Base-by-base conservation (phyloP, 2,113 vertebrate species). In the Paedocypris sp. region DNA sequence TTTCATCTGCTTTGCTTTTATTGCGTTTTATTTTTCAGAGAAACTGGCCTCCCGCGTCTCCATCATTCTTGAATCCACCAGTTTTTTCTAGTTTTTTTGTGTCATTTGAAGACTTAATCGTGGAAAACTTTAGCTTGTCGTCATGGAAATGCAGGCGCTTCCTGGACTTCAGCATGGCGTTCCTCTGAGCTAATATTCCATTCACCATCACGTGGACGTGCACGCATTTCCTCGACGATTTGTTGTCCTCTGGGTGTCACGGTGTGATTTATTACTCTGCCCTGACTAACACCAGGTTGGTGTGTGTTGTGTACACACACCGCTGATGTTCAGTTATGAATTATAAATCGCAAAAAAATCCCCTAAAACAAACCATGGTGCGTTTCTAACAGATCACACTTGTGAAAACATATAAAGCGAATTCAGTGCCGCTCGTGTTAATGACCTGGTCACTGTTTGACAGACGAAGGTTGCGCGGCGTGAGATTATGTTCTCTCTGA, bases 391-490 rank as follows among this genome's bases (percentile, higher is more conserved):
- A n/a, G n/a, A n/a, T n/a, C n/a, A n/a, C n/a, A n/a, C n/a, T 13
- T 18, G 5, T 19, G 54, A 3, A 3, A 48, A 61, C 57, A 5
- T 62, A 60, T 38, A 43, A 13, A 48, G 52, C 29, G 36, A 36
- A 29, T 62, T 11, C 28, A 11, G 16, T 33, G 11, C 36, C 22
- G 15, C 36, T 9, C 6, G 4, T 16, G n/a, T 64, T 65, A 51
- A 60, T 62, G 67, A 31, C 49, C 35, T 2, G 31, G 29, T 18
- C 11, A 20, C 19, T 9, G 13, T 4, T 15, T 20, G 42, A 23
- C 20, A 7, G 51, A 62, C 31, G 13, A 32, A 62, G 35, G 41
- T 31, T n/a, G n/a, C n/a, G n/a, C n/a, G n/a, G n/a, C n/a, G n/a
- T n/a, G n/a, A n/a, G n/a, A n/a, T n/a, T n/a, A n/a, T n/a, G n/a